phyloP scores from a whole-genome alignment of 2,888 invertebrate species.

The Stenurella melanura region DNA sequence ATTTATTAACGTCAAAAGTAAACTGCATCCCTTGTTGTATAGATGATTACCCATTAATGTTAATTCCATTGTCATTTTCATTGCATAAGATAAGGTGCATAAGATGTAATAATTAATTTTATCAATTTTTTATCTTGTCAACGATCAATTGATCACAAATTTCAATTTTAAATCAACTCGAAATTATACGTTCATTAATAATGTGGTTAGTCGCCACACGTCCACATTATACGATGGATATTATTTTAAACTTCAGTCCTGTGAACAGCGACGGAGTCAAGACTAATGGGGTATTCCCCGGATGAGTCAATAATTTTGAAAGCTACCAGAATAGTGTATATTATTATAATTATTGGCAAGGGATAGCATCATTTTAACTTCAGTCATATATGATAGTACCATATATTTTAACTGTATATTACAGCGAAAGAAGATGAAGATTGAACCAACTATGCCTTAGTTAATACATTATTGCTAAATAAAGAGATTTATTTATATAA shows the following conservation, averaged over 20 bases:
- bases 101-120: conserved; percentile 28
- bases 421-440: too few relatives aligned
- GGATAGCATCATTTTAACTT: too few relatives aligned
- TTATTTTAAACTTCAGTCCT: background rate
- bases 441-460: too few relatives aligned
- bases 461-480: too few relatives aligned
- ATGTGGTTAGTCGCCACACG: background rate
- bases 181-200: conserved; percentile 20
- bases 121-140: conserved; percentile 27
- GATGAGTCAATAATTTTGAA: too few relatives aligned
- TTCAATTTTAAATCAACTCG: conserved; percentile 31
- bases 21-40: conserved; percentile 32
- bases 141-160: conserved; percentile 29
- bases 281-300: too few relatives aligned
- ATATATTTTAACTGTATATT: too few relatives aligned
- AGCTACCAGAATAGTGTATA: too few relatives aligned
- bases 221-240: background rate
- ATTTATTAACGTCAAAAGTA: conserved; percentile 44
- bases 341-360: too few relatives aligned
- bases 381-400: too few relatives aligned
- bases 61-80: conserved; percentile 21
- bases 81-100: background rate
- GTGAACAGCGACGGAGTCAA: too few relatives aligned
- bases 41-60: conserved; percentile 1
- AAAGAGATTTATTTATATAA: too few relatives aligned